Evolutionary conservation across 2,888 invertebrate species (phyloP).

Genomic region (Lithophane leautieri): DNA sequence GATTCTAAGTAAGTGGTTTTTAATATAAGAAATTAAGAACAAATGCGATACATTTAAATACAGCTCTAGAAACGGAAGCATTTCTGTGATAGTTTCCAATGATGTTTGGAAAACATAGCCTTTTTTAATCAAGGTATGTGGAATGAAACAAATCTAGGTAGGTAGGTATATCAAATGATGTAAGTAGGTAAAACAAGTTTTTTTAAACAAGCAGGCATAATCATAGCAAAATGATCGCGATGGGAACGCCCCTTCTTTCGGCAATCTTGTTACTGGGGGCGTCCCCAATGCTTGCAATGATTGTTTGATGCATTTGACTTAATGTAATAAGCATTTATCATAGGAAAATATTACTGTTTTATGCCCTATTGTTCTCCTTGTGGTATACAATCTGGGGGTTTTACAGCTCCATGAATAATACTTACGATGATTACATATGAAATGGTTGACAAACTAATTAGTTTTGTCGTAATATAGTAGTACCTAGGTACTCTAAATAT

Average conservation of each 20-base stretch:
- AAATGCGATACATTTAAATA: constrained; percentile 62
- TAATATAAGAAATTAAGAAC: constrained; percentile 27
- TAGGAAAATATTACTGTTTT: constrained; percentile 8
- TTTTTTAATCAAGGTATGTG: neutral
- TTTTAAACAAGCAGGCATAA: neutral
- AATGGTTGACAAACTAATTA: neutral
- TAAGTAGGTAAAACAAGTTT: neutral
- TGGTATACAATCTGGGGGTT: neutral
- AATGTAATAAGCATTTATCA: neutral
- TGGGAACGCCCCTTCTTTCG: constrained; percentile 21
- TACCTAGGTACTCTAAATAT: constrained; percentile 11
- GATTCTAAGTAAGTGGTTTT: constrained; percentile 21
- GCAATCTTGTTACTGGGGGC: no score
- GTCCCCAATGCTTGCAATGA: neutral
- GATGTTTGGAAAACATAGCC: neutral
- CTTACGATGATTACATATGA: neutral
- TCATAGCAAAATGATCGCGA: neutral
- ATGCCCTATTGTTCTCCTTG: neutral
- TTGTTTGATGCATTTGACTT: constrained; percentile 7
- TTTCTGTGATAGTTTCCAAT: constrained; percentile 63
- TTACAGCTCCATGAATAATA: constrained; percentile 2
- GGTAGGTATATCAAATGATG: neutral
- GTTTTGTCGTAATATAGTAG: neutral
- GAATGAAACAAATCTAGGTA: constrained; percentile 17
- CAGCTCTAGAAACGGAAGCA: constrained; percentile 49